Percentiles rank a stretch among this genome's conserved stretches.
phyloP scores from a whole-genome alignment of 2,797 vertebrate species.

The Acanthis flammea region DNA sequence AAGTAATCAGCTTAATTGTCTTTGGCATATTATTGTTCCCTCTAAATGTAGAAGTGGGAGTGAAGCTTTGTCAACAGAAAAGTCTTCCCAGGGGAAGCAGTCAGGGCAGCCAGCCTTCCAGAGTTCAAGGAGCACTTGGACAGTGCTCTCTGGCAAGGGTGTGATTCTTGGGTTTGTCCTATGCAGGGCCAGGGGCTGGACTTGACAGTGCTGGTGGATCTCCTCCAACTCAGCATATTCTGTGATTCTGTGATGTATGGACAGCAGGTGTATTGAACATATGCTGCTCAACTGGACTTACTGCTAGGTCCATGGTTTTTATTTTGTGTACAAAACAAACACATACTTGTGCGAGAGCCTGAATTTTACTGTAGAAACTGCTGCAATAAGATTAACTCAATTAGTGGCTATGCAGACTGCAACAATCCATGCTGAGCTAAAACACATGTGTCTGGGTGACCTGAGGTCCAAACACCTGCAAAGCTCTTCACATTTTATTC shows the following conservation, averaged over 20 bases:
- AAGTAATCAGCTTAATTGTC: background rate
- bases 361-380: background rate
- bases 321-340: background rate
- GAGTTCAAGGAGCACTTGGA: background rate
- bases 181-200: background rate
- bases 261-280: background rate
- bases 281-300: background rate
- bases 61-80: background rate
- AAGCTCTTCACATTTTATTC: constrained; percentile 4
- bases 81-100: background rate
- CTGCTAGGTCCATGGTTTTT: background rate
- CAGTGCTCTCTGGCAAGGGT: background rate
- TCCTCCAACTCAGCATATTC: background rate
- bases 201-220: background rate
- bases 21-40: background rate
- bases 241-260: background rate
- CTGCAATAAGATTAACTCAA: constrained; percentile 9
- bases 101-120: background rate
- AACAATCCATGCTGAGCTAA: background rate
- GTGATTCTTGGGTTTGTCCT: background rate
- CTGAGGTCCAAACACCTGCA: constrained; percentile 24
- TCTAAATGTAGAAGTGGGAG: background rate
- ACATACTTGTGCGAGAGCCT: background rate
- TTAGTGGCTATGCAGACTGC: background rate
- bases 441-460: background rate